Base-by-base conservation (phyloP, 2,797 vertebrate genomes). In the Vipera latastei region DNA sequence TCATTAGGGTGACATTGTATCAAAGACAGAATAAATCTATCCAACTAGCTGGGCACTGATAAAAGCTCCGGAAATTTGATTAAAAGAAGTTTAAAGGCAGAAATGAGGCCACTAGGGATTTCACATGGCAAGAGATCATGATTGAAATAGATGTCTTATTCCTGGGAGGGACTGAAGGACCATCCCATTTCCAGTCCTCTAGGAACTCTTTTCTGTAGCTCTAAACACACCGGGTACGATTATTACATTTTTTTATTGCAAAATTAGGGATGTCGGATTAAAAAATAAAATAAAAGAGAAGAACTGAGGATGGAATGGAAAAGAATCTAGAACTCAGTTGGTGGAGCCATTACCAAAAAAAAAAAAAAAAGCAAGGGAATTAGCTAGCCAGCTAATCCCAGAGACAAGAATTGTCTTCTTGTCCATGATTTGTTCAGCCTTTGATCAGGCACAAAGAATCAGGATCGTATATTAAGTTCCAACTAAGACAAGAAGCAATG, bases 1-100 rank as follows among this genome's bases (percentile, higher is more conserved):
- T 97, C 93, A 96, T 97, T 97, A 93, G 90, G 94, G 69, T 60
- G 88, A 69, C 57, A 93, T 94, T 94, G 93, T 95, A 91, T 95
- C 90, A 61, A 93, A 95, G 96, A 61, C 86, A 91, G 22, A 96
- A 86, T 89, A 95, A 95, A 93, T 95, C 90, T 95, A 93, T 90
- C 25, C 92, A 89, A 48, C 26, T 57, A 93, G 86, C 86, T 61
- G 69, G 86, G 86, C 51, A 53, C n/a, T 4, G 69, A 93, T 83
- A 83, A 91, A 93, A 93, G 63, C 44, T 83, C 2, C 14, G 89
- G 78, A 92, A 91, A 61, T 93, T 91, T 93, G 90, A 93, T 93
- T 89, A 93, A 89, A 90, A 60, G 86, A 85, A 28, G 38, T 91
- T 91, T 55, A 56, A 56, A 85, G 65, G 14, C 69, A 85, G 65